Evolutionary conservation across 2,888 invertebrate genomes (phyloP), one percentile per base, ranked within the genome.

Genomic region (Eupsilia transversa): DNA sequence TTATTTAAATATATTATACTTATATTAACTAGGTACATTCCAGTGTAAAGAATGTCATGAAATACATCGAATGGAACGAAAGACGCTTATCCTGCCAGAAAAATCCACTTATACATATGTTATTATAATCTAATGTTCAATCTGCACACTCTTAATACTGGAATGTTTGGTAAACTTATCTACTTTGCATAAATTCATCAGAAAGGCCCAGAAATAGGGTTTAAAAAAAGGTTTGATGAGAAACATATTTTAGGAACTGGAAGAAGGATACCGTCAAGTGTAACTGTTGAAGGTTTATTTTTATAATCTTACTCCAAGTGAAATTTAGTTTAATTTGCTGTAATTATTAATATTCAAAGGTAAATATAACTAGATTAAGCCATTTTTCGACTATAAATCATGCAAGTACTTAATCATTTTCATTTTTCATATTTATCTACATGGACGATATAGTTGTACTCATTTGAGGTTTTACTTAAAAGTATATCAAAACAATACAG

Each of bases 161-260:
- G 38, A 76, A 54, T 70, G 23, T 27, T 27, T 46, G 9, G 49
- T 23, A 67, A 59, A 65, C 63, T 80, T 74, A 80, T 54, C 68
- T 77, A 78, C 35, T 61, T 65, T 73, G 70, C 68, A 75, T 73
- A 84, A 72, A 85, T 82, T 75, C 63, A 80, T 85, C 30, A 69
- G 72, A 80, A 83, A 72, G 68, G 72, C 70, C 64, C 63, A 73
- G 43, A 33, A 56, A 30, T 64, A 59, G 65, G 49, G 67, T 68
- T 65, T 20, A 14, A 43, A 38, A 69, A 64, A 60, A 23, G 3
- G 6, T 17, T 72, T 41, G 0, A 60, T 67, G 17, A 33, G 5
- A 43, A 68, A 68, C 27, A 56, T 3, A 49, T n/a, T 41, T 12
- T 66, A 64, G 80, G 66, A 79, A 73, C 54, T 72, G 46, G 52